A percentile compares a stretch with the other conserved stretches of the same genome.
These are phyloP conservation scores for Leistus spinibarbis DNA, from an alignment of 2,888 invertebrate genomes.

Conservation along the genomic window DNA sequence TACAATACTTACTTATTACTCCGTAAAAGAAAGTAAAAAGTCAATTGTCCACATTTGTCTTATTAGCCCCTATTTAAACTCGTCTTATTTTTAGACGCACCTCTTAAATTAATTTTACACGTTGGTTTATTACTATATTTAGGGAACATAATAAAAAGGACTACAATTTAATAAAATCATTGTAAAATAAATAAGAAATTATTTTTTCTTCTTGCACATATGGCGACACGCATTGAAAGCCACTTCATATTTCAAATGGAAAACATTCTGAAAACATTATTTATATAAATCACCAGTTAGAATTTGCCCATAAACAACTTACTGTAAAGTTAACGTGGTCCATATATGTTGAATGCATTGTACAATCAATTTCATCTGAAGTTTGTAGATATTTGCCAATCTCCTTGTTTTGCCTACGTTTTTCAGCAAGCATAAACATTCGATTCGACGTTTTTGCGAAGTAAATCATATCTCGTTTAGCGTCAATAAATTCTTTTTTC, in stretches of 20 bases:
- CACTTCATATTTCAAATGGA: conserved; percentile 18
- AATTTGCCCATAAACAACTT: conserved; percentile 24
- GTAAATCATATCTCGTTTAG: conserved; percentile 53
- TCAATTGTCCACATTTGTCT: too few relatives aligned
- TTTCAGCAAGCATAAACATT: conserved; percentile 51
- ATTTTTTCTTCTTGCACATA: background rate
- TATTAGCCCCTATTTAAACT: too few relatives aligned
- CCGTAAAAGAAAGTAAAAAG: too few relatives aligned
- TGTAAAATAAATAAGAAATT: too few relatives aligned
- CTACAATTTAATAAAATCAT: too few relatives aligned
- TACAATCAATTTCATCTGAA: background rate
- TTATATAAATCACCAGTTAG: background rate
- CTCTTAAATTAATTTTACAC: too few relatives aligned
- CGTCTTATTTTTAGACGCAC: too few relatives aligned
- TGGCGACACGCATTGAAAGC: background rate
- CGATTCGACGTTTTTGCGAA: conserved; percentile 55
- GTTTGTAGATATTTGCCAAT: conserved; percentile 41
- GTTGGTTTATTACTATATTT: too few relatives aligned
- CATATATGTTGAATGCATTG: conserved; percentile 41
- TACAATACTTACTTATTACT: too few relatives aligned
- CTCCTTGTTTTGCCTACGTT: conserved; percentile 44
- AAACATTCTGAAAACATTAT: conserved; percentile 41
- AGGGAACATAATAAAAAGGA: too few relatives aligned
- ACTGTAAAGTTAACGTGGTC: conserved; percentile 37
- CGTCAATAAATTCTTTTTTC: conserved; percentile 53